phyloP scores from a whole-genome alignment of 2,113 vertebrate species.

The Sprattus sprattus region DNA sequence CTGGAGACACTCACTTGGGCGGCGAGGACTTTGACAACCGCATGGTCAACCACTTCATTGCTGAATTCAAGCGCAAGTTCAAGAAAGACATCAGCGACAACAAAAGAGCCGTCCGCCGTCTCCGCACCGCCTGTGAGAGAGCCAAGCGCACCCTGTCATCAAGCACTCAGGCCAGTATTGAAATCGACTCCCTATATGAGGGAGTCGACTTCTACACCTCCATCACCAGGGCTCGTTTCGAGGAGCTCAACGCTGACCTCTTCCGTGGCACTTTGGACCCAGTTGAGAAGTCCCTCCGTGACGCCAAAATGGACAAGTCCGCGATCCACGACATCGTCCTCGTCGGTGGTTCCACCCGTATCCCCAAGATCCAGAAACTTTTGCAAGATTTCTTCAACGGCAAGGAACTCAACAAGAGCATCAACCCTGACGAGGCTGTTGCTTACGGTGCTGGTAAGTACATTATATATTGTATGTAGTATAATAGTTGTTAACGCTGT shows the following conservation, averaged over 20 bases:
- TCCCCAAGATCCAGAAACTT: constrained; percentile 75
- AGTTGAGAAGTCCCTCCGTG: constrained; percentile 72
- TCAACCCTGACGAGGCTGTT: constrained; percentile 74
- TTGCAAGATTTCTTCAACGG: constrained; percentile 77
- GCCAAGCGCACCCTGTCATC: constrained; percentile 79
- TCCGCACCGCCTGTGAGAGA: constrained; percentile 75
- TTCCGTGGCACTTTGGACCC: constrained; percentile 76
- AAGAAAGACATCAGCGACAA: constrained; percentile 79
- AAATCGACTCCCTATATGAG: constrained; percentile 88
- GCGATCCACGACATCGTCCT: constrained; percentile 71
- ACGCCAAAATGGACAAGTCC: constrained; percentile 73
- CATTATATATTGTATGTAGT: background rate
- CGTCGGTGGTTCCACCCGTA: constrained; percentile 70
- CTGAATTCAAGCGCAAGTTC: constrained; percentile 78
- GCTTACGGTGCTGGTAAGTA: constrained; percentile 72
- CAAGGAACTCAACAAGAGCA: constrained; percentile 69
- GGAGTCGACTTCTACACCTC: constrained; percentile 96
- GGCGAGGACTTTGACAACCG: constrained; percentile 78
- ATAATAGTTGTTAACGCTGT: background rate
- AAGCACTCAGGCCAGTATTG: constrained; percentile 78
- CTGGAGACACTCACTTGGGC: constrained; percentile 76
- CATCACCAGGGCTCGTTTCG: constrained; percentile 93
- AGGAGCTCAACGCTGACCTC: constrained; percentile 86
- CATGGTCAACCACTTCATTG: constrained; percentile 76
- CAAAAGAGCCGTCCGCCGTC: constrained; percentile 75